Evolutionary conservation across 2,888 invertebrate genomes (phyloP), one percentile per base, ranked within the genome.

Genomic region (Coelinius sp.): DNA sequence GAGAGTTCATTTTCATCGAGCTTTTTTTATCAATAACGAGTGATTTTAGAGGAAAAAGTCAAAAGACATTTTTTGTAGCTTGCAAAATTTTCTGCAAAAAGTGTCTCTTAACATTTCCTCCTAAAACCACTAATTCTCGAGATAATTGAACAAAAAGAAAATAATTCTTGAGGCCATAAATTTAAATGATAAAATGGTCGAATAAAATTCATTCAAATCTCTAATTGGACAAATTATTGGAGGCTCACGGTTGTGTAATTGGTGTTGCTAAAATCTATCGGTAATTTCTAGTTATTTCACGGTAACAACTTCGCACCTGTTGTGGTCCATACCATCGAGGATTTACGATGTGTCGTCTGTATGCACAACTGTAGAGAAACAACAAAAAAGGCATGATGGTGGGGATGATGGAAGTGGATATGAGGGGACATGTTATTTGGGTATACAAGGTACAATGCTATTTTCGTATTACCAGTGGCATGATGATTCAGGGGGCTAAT

Each of bases 331-430:
- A 64, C 44, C 64, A n/a, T 64, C 68, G 41, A 44, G 53, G 64
- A 72, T 72, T 72, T 72, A 72, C 41, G 68, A 72, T 68, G 44
- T 31, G 63, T 52, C 72, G 46, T 49, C 63, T 64, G 49, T 68
- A 31, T 72, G 71, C 64, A 64, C 20, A n/a, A 2, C 31, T 31
- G 1, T 31, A 20, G 7, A 20, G 14, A 24, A 14, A 31, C 31
- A 59, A 53, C 53, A 53, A 35, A 59, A 53, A 35, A 59, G 17
- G 31, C 41, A 24, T 41, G 22, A 41, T 63, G 24, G 8, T 41
- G 24, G 63, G 22, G 6, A 41, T 41, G 38, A 63, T 63, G 41
- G 24, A 44, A 24, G 38, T 38, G 22, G 38, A 63, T 63, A 59
- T 59, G 59, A 53, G 53, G 31, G 12, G 17, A 1, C 17, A 31